These are phyloP conservation scores for Lithobates pipiens DNA, from an alignment of 2,797 vertebrate species.

Conservation along the genomic window DNA sequence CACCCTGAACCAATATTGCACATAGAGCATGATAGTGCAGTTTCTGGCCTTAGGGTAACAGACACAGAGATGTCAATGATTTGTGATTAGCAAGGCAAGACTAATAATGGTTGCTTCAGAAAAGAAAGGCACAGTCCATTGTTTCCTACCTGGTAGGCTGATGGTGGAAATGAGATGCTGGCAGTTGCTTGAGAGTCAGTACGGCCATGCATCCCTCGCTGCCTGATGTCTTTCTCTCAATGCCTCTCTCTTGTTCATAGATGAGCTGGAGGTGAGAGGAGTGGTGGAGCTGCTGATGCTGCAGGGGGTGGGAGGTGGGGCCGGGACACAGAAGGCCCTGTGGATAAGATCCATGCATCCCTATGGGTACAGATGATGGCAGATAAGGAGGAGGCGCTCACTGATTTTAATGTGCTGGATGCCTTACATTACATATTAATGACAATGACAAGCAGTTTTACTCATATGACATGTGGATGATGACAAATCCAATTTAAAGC, in stretches of 20 bases:
- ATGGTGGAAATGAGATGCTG: constrained; percentile 13
- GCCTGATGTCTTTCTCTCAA: constrained; percentile 17
- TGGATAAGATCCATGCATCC: constrained; percentile 21
- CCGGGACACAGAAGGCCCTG: constrained; percentile 14
- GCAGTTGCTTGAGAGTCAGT: constrained; percentile 7
- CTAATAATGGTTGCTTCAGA: not conserved
- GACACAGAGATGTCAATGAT: not conserved
- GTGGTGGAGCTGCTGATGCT: constrained; percentile 29
- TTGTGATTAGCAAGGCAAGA: not conserved
- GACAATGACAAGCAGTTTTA: not conserved
- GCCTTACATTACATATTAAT: not conserved
- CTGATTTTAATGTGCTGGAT: not conserved
- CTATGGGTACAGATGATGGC: not conserved
- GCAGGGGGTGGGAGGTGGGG: constrained; percentile 47
- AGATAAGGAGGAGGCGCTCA: not conserved
- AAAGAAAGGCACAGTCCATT: not conserved
- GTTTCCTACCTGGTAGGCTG: constrained; percentile 20
- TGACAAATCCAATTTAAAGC: no score
- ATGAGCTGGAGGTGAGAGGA: constrained; percentile 49
- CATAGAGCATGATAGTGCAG: constrained; percentile 33
- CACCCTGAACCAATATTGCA: not conserved
- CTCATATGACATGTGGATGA: no score
- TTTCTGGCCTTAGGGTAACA: constrained; percentile 35
- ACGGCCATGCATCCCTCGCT: not conserved
- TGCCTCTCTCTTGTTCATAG: constrained; percentile 14